Conservation (phyloP, 1,140 invertebrate genomes). For the Calephelis nemesis region DNA sequence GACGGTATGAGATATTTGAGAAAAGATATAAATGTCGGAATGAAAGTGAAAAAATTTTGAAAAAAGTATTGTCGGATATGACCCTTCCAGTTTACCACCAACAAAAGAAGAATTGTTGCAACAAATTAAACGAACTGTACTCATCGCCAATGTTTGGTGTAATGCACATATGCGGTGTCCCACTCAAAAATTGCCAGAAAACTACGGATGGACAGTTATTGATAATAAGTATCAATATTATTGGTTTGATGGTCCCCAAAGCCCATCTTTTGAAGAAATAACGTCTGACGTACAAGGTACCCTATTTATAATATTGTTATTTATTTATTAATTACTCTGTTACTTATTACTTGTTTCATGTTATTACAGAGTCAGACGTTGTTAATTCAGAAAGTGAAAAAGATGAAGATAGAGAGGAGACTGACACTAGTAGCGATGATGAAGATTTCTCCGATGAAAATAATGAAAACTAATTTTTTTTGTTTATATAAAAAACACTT, state of each 20-base stretch:
- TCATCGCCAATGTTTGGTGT: slow-evolving; percentile 31
- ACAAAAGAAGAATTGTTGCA: slow-evolving; percentile 34
- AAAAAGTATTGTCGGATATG: slow-evolving; percentile 29
- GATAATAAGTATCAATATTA: slow-evolving; percentile 29
- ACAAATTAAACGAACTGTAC: slow-evolving; percentile 32
- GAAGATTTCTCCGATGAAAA: slow-evolving; percentile 26
- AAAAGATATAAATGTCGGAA: slow-evolving; percentile 25
- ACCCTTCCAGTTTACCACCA: slow-evolving; percentile 28
- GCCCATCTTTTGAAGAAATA: slow-evolving; percentile 35
- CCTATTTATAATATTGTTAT: slow-evolving; percentile 20
- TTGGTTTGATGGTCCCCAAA: slow-evolving; percentile 29
- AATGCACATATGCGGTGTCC: slow-evolving; percentile 27
- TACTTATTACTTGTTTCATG: slow-evolving; percentile 26
- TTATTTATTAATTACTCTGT: slow-evolving; percentile 28
- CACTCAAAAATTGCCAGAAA: slow-evolving; percentile 29
- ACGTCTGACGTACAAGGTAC: slow-evolving; percentile 17
- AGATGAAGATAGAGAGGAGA: slow-evolving; percentile 12
- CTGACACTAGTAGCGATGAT: slow-evolving; percentile 7
- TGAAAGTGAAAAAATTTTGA: slow-evolving; percentile 21
- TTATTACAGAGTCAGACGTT: slow-evolving; percentile 28
- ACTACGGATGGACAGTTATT: slow-evolving; percentile 28
- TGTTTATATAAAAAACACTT: not conserved
- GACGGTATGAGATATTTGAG: slow-evolving; percentile 26
- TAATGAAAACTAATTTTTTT: not conserved
- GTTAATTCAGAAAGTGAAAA: slow-evolving; percentile 20